phyloP scores from a whole-genome alignment of 2,797 vertebrate species.

The Lutjanus campechanus region DNA sequence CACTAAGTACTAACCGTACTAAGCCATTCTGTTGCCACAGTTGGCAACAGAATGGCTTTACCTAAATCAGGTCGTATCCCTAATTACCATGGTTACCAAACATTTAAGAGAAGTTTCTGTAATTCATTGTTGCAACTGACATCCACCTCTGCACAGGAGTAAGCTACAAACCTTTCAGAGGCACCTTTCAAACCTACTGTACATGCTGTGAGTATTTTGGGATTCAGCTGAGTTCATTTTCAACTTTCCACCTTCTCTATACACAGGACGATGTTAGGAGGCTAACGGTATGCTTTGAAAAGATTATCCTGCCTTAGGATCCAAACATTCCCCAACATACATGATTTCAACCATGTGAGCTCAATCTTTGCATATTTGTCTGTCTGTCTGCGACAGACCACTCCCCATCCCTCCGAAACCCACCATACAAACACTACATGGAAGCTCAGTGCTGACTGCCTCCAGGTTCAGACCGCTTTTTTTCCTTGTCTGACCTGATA shows the following conservation, averaged over 20 bases:
- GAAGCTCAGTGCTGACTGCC: constrained; percentile 26
- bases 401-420: constrained; percentile 20
- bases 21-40: too few relatives aligned
- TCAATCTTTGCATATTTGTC: constrained; percentile 55
- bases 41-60: too few relatives aligned
- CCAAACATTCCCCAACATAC: constrained; percentile 55
- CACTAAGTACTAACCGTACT: too few relatives aligned
- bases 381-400: constrained; percentile 44
- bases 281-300: constrained; percentile 50
- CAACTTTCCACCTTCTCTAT: not conserved
- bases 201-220: not conserved
- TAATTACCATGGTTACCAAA: too few relatives aligned
- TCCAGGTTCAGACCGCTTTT: constrained; percentile 36
- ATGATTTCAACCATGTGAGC: constrained; percentile 55
- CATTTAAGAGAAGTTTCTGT: too few relatives aligned
- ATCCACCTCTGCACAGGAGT: not conserved
- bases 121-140: not conserved
- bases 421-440: constrained; percentile 42
- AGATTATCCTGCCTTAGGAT: constrained; percentile 59
- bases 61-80: too few relatives aligned
- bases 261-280: constrained; percentile 18
- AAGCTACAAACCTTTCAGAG: not conserved
- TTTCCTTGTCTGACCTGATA: constrained; percentile 49
- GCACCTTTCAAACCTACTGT: not conserved
- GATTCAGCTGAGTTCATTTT: constrained; percentile 3